Conservation (phyloP, 2,888 invertebrate species). For the Melangyna quadrimaculata region DNA sequence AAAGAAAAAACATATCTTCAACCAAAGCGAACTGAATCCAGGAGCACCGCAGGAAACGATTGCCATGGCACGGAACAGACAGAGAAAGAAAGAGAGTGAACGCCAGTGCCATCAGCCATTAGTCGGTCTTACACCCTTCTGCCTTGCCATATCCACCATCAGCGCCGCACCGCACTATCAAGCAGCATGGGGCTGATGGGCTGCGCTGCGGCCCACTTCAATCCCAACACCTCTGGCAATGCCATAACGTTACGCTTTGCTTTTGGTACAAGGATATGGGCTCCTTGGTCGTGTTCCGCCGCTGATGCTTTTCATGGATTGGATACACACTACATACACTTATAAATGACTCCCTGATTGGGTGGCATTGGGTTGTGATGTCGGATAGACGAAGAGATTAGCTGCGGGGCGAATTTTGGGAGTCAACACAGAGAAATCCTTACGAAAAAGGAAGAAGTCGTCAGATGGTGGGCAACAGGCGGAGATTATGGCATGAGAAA, state of each 20-base stretch:
- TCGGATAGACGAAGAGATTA: conserved; percentile 70
- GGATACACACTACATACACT: neutral
- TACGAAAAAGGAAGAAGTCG: conserved; percentile 55
- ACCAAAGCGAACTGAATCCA: conserved; percentile 60
- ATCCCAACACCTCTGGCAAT: conserved; percentile 65
- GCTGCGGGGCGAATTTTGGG: conserved; percentile 58
- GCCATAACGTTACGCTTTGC: conserved; percentile 65
- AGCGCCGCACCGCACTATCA: no score
- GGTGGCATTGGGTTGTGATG: conserved; percentile 53
- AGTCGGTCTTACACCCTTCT: conserved; percentile 47
- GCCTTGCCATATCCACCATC: neutral
- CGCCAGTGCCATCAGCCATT: conserved; percentile 61
- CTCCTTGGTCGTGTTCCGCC: conserved; percentile 45
- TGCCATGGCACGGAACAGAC: conserved; percentile 33
- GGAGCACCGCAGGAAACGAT: conserved; percentile 52
- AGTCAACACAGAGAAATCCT: conserved; percentile 48
- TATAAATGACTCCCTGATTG: conserved; percentile 35
- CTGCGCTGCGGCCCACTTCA: conserved; percentile 52
- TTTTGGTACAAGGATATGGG: conserved; percentile 36
- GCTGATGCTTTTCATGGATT: neutral
- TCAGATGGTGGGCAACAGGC: conserved; percentile 54
- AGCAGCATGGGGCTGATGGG: conserved; percentile 23
- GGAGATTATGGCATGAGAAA: conserved; percentile 49
- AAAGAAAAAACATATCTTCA: conserved; percentile 51
- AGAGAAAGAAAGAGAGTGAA: conserved; percentile 43